A percentile compares a stretch with the other conserved stretches of the same genome.
phyloP scores from a whole-genome alignment of 1,140 invertebrate genomes.

The Plectrocnemia conspersa region DNA sequence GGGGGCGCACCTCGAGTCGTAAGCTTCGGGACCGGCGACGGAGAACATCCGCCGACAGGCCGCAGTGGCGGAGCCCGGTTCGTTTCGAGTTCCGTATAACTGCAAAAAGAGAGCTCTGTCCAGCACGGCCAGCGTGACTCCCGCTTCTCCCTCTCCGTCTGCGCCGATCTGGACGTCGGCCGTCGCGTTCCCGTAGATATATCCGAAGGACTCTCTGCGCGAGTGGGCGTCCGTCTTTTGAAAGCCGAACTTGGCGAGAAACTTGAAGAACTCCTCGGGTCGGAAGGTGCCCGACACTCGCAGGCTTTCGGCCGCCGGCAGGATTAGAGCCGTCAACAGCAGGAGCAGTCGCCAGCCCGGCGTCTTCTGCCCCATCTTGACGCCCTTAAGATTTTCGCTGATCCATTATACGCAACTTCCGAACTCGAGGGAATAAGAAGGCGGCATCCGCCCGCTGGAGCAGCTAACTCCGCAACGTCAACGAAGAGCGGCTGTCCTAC shows the following conservation, averaged over 20 bases:
- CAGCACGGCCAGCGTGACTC: conserved; percentile 78
- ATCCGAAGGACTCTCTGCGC: conserved; percentile 79
- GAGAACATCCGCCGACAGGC: conserved; percentile 83
- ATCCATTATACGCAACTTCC: neutral
- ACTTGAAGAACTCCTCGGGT: conserved; percentile 78
- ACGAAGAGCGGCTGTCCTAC: neutral
- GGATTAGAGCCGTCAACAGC: neutral
- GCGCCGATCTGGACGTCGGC: conserved; percentile 62
- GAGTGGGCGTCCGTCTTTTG: conserved; percentile 89
- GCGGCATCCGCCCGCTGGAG: neutral
- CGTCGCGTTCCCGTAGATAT: conserved; percentile 86
- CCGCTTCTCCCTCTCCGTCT: conserved; percentile 70
- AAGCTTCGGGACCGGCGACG: conserved; percentile 74
- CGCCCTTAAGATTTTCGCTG: neutral
- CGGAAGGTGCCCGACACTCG: conserved; percentile 63
- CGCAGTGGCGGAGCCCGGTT: conserved; percentile 19
- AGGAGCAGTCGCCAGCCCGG: conserved; percentile 2
- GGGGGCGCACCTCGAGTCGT: conserved; percentile 76
- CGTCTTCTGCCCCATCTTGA: neutral
- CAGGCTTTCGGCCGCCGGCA: conserved; percentile 27
- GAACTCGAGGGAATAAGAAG: neutral
- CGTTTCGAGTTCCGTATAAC: conserved; percentile 76
- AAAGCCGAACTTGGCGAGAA: conserved; percentile 92
- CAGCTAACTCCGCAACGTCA: neutral
- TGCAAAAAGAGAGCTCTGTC: conserved; percentile 83